Conservation (phyloP, 2,888 invertebrate genomes). For the Lottia scabra region DNA sequence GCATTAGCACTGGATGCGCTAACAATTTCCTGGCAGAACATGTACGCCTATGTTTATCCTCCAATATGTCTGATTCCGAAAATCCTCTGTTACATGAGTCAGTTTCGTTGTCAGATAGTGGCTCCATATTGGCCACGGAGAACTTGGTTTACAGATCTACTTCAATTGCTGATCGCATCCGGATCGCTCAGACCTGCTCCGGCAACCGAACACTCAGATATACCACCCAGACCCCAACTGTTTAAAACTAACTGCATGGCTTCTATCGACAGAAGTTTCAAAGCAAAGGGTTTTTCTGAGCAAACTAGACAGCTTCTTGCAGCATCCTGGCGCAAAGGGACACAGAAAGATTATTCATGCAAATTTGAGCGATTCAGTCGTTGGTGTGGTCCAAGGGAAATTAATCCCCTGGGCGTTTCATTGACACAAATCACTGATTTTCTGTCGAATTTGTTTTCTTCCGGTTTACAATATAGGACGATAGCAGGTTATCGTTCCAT, state of each 20-base stretch:
- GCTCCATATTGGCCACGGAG: constrained; percentile 12
- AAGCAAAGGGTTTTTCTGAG: constrained; percentile 27
- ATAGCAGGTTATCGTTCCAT: too few species aligned
- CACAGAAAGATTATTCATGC: constrained; percentile 27
- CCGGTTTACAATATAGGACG: too few species aligned
- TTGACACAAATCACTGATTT: too few species aligned
- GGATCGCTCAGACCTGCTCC: constrained; percentile 8
- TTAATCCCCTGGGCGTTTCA: constrained; percentile 25
- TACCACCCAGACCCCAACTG: constrained; percentile 26
- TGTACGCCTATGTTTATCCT: constrained; percentile 13
- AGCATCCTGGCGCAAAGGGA: constrained; percentile 30
- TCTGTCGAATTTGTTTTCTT: too few species aligned
- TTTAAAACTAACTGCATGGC: constrained; percentile 33
- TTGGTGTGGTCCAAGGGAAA: constrained; percentile 31
- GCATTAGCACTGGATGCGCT: constrained; percentile 21
- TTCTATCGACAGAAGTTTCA: constrained; percentile 25
- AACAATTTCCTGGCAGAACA: constrained; percentile 7
- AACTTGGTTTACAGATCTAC: constrained; percentile 21
- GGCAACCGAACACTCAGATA: constrained; percentile 10
- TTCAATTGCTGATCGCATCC: constrained; percentile 18
- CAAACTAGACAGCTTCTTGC: constrained; percentile 26
- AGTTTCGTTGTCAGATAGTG: not conserved
- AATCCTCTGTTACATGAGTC: not conserved
- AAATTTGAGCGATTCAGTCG: constrained; percentile 27
- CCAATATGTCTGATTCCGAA: not conserved